phyloP scores from a whole-genome alignment of 2,113 vertebrate species.

The Macheiramphus alcinus region DNA sequence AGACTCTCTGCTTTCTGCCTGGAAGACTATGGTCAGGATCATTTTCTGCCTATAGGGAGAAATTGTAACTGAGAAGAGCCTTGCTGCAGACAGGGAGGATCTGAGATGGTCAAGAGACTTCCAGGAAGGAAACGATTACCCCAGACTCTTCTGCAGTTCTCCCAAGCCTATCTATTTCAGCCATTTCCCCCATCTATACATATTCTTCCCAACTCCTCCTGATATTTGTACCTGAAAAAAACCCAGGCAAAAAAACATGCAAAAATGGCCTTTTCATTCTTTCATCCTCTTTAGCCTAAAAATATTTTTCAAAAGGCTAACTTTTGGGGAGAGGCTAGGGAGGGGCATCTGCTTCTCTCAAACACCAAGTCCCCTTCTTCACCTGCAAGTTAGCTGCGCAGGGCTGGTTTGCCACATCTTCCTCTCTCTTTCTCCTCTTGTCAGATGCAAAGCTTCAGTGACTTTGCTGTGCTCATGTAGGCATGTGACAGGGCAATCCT shows the following conservation, averaged over 20 bases:
- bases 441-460: background rate
- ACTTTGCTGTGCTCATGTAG: background rate
- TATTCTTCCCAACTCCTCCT: background rate
- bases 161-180: background rate
- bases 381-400: background rate
- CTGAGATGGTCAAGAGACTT: background rate
- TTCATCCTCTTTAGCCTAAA: background rate
- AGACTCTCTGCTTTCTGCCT: background rate
- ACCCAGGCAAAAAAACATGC: fast-evolving
- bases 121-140: background rate
- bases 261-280: background rate
- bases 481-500: background rate
- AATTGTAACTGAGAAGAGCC: background rate
- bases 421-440: background rate
- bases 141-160: background rate
- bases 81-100: background rate
- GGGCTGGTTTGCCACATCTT: background rate
- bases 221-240: background rate
- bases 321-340: background rate
- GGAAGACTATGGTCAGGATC: background rate
- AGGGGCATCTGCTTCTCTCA: background rate
- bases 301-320: background rate
- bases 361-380: background rate
- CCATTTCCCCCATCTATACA: background rate
- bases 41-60: background rate